These are phyloP conservation scores for Alethe castanea DNA, from an alignment of 2,113 vertebrate species.

Conservation along the genomic window DNA sequence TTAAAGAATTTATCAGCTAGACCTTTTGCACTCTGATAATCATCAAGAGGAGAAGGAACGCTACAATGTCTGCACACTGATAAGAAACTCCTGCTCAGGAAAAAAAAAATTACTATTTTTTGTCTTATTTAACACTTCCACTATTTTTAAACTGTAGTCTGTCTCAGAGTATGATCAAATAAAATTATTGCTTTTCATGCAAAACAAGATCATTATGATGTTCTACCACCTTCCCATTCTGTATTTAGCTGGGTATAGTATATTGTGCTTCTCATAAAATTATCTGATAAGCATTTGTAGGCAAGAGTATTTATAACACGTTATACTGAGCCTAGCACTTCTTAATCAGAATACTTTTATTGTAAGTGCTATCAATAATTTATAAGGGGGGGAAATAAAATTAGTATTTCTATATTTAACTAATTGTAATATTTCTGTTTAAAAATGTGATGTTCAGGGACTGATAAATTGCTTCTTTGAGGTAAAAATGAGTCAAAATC, in stretches of 20 bases:
- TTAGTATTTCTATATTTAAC: neutral
- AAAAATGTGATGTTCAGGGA: neutral
- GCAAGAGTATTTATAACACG: neutral
- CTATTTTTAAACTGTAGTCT: neutral
- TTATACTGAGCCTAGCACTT: neutral
- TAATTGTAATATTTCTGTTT: neutral
- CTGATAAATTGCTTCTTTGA: neutral
- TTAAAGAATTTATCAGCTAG: conserved; percentile 65
- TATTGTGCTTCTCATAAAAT: neutral
- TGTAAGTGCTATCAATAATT: neutral
- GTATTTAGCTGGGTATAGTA: neutral
- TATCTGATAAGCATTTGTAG: neutral
- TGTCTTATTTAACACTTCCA: conserved; percentile 24
- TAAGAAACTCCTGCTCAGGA: conserved; percentile 29
- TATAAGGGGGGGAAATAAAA: neutral
- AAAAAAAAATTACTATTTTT: conserved; percentile 44
- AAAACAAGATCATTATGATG: conserved; percentile 28
- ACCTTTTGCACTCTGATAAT: conserved; percentile 62
- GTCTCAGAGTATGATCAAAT: neutral
- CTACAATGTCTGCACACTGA: conserved; percentile 24
- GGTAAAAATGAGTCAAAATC: neutral
- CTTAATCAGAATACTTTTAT: neutral
- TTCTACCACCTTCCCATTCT: neutral
- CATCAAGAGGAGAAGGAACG: conserved; percentile 46
- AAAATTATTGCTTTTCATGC: conserved; percentile 12